These are phyloP conservation scores for Margaritifera margaritifera DNA, from an alignment of 2,888 invertebrate genomes.

Conservation along the genomic window DNA sequence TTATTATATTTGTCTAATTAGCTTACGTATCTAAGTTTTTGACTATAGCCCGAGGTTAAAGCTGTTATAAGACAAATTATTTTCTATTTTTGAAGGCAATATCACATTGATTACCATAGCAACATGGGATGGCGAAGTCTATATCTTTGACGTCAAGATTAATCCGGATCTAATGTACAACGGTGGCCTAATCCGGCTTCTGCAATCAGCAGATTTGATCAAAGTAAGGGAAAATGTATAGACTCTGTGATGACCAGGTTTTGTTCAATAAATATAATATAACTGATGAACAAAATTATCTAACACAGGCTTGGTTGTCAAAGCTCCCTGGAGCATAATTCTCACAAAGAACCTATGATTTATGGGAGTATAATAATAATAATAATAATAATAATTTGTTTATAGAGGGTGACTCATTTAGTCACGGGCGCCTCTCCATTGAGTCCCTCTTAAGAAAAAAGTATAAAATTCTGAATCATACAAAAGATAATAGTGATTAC, in stretches of 20 bases:
- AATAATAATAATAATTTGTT: no score
- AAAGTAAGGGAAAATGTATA: constrained; percentile 34
- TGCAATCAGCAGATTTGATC: constrained; percentile 48
- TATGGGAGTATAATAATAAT: no score
- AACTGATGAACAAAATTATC: no score
- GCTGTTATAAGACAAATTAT: constrained; percentile 8
- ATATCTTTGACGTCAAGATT: constrained; percentile 47
- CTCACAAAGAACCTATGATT: no score
- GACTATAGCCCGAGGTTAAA: background rate
- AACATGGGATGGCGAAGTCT: constrained; percentile 44
- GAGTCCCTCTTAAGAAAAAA: no score
- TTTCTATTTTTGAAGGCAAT: constrained; percentile 19
- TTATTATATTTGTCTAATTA: background rate
- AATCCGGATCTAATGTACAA: constrained; percentile 43
- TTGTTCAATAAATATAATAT: no score
- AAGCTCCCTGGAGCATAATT: no score
- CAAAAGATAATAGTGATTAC: no score
- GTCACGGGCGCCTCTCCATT: no score
- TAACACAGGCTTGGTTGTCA: no score
- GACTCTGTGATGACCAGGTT: background rate
- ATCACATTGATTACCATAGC: constrained; percentile 41
- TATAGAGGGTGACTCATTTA: no score
- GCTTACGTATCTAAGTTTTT: background rate
- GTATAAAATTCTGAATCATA: no score
- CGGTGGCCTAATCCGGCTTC: constrained; percentile 45